Conservation (phyloP, 2,797 vertebrate species). For the Rhinophrynus dorsalis region DNA sequence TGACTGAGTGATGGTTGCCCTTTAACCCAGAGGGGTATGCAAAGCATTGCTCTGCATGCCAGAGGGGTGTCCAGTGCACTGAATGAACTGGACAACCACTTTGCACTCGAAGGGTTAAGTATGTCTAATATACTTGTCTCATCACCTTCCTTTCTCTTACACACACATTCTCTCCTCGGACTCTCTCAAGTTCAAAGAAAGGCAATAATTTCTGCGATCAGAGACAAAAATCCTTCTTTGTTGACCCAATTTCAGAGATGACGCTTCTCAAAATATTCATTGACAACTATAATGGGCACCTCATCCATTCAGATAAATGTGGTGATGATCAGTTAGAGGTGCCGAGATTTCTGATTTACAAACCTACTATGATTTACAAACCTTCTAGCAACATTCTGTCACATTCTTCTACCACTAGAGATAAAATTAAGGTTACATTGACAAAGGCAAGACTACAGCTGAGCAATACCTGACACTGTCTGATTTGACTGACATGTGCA, state of each 20-base stretch:
- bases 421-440: slow-evolving; percentile 52
- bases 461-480: slow-evolving; percentile 58
- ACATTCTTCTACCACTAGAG: slow-evolving; percentile 35
- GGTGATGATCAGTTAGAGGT: slow-evolving; percentile 18
- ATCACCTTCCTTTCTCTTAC: too few relatives aligned
- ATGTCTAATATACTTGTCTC: too few relatives aligned
- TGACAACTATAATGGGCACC: slow-evolving; percentile 26
- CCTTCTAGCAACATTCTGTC: slow-evolving; percentile 38
- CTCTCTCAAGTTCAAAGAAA: too few relatives aligned
- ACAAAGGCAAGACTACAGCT: slow-evolving; percentile 57
- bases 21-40: too few relatives aligned
- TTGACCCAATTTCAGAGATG: slow-evolving; percentile 18
- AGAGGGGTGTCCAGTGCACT: too few relatives aligned
- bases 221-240: not conserved
- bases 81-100: too few relatives aligned
- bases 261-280: slow-evolving; percentile 17
- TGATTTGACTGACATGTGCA: slow-evolving; percentile 59
- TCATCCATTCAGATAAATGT: slow-evolving; percentile 33
- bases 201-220: slow-evolving; percentile 13
- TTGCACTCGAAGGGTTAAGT: too few relatives aligned
- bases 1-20: too few relatives aligned
- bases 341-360: slow-evolving; percentile 21
- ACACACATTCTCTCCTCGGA: too few relatives aligned
- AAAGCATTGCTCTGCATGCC: too few relatives aligned
- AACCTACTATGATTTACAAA: slow-evolving; percentile 35